Evolutionary conservation across 2,797 vertebrate species (phyloP).

Genomic region (Danio jaintianensis): DNA sequence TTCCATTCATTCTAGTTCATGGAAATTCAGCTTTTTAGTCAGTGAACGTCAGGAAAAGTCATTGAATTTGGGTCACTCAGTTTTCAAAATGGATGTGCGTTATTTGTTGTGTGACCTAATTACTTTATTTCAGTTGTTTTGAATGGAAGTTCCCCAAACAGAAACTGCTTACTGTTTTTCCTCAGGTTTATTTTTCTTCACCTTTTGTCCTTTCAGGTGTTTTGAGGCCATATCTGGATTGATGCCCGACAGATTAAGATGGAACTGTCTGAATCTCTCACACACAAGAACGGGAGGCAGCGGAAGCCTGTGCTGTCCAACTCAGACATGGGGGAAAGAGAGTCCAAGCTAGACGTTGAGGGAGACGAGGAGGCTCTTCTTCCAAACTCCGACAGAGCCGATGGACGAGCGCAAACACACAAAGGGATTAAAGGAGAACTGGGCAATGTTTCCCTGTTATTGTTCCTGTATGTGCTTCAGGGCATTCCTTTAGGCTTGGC

Average conservation of each 20-base stretch:
- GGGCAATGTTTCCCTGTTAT: slow-evolving; percentile 86
- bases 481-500: slow-evolving; percentile 96
- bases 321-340: slow-evolving; percentile 51
- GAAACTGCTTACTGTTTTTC: too few relatives aligned
- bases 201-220: slow-evolving; percentile 61
- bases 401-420: slow-evolving; percentile 35
- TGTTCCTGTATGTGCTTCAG: slow-evolving; percentile 97
- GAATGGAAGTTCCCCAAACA: too few relatives aligned
- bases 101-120: too few relatives aligned
- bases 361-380: slow-evolving; percentile 77
- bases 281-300: slow-evolving; percentile 78
- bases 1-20: too few relatives aligned
- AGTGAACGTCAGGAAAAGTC: too few relatives aligned
- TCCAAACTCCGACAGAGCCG: slow-evolving; percentile 57
- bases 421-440: slow-evolving; percentile 81
- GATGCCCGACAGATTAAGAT: slow-evolving; percentile 71
- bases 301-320: slow-evolving; percentile 66
- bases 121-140: too few relatives aligned
- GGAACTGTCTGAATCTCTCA: slow-evolving; percentile 70
- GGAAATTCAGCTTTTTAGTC: too few relatives aligned
- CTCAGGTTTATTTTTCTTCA: background rate
- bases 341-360: slow-evolving; percentile 68
- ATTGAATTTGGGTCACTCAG: too few relatives aligned
- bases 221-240: slow-evolving; percentile 64
- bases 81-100: too few relatives aligned